Evolutionary conservation across 2,113 vertebrate genomes (phyloP), one percentile per base, ranked within the genome.

Genomic region (Neoarius graeffei): DNA sequence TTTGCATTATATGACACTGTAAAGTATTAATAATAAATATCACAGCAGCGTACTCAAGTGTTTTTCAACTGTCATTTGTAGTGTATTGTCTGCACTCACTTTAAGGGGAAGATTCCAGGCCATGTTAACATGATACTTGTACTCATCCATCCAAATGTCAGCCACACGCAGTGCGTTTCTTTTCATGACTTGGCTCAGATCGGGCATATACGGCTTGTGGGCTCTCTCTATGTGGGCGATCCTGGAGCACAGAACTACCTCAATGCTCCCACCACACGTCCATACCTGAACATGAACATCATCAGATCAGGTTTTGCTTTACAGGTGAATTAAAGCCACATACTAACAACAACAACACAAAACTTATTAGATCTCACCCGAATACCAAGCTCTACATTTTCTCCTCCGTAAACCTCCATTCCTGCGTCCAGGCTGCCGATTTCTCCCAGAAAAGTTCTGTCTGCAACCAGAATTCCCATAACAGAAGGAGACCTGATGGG

Each of bases 341-440:
- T 20, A 48, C 1, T 23, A n/a, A n/a, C n/a, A 69, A 85, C 69
- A 74, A 48, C 25, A 17, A 56, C 77, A 80, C 1, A 4, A 79
- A 52, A 25, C 23, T 17, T 15, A 19, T 66, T 17, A 66, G 20
- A 59, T 57, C 96, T 97, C 92, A 99, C 98, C 95, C 98, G 95
- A 89, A 99, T 96, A 30, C 97, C 97, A 0, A 99, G 96, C 90
- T 99, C 98, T 5, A 99, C 97, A 9, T 99, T 99, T 91, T 99
- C 98, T 13, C 98, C 98, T 77, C 98, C 98, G 0, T 99, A 99
- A 25, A 98, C 95, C 91, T 98, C 96, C 98, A 99, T 99, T 92
- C 97, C 98, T 91, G 95, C 96, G 25, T 99, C 97, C 83, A 99
- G 92, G 35, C 96, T 93, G 87, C 98, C 98, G 23, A 98, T 99